These are phyloP conservation scores for Seison nebaliae DNA, from an alignment of 1,140 invertebrate genomes.

Conservation along the genomic window DNA sequence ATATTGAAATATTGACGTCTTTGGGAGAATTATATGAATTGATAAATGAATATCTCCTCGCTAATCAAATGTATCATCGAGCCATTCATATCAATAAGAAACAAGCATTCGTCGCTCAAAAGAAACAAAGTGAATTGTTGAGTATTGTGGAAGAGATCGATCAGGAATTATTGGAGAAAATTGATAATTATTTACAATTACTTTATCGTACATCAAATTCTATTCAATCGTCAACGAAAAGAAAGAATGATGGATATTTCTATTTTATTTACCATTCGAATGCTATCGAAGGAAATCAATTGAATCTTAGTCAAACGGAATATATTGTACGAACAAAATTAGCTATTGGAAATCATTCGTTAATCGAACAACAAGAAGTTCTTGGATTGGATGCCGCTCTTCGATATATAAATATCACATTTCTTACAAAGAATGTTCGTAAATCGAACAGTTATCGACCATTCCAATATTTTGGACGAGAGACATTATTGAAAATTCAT, in stretches of 20 bases:
- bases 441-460: too few species aligned
- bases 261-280: conserved; percentile 87
- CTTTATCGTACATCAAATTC: conserved; percentile 50
- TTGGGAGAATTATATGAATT: conserved; percentile 78
- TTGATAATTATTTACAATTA: conserved; percentile 56
- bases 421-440: too few species aligned
- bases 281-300: conserved; percentile 84
- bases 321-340: conserved; percentile 69
- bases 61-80: conserved; percentile 57
- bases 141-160: conserved; percentile 68
- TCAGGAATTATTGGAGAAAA: conserved; percentile 42
- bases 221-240: conserved; percentile 41
- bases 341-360: conserved; percentile 67
- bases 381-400: conserved; percentile 56
- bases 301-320: conserved; percentile 67
- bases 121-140: conserved; percentile 50
- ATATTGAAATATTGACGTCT: conserved; percentile 63
- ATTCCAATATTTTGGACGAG: conserved; percentile 42
- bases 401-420: conserved; percentile 70
- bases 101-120: conserved; percentile 37
- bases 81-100: conserved; percentile 54
- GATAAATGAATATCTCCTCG: conserved; percentile 53
- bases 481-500: conserved; percentile 74
- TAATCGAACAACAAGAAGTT: conserved; percentile 74
- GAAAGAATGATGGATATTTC: conserved; percentile 76